Base-by-base conservation (phyloP, 2,113 vertebrate species). In the Tautogolabrus adspersus region DNA sequence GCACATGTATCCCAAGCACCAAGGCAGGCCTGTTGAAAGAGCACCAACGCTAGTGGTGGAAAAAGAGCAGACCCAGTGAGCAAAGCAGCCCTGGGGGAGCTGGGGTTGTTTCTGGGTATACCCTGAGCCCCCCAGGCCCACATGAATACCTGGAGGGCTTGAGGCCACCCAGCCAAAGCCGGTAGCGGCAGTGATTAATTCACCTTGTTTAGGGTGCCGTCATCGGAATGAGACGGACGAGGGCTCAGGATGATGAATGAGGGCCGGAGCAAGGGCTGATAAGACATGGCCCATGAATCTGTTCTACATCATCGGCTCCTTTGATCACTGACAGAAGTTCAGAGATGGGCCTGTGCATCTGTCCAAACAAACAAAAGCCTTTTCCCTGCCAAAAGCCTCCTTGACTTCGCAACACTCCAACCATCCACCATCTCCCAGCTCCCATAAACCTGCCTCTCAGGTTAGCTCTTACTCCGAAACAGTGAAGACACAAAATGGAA, bases 251-350 rank as follows among this genome's bases (percentile, higher is more conserved):
- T 98, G 97, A 98, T 97, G 92, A 95, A 97, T 97, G 96, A 91
- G 5, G 91, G 91, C 93, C 88, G 92, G 93, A 95, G 94, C 91
- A 82, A 83, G 93, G 95, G 95, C 95, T 96, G 96, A 96, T 96
- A 96, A 96, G 96, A 97, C 96, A 96, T 95, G 95, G 96, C 94
- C 96, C 92, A 94, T 97, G 96, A 97, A 98, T 96, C 96, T 97
- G 96, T 96, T 97, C 96, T 96, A 96, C 96, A 96, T 96, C 97
- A 96, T 93, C 95, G 90, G 95, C 93, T 95, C 93, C 96, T 97
- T 95, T 96, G 96, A 97, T 97, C 95, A 91, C 94, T 95, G 96
- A 97, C 96, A 96, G 94, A 95, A 95, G 95, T 96, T 96, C 96
- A 95, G 94, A 94, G 95, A 96, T 95, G 95, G 95, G 93, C 94